Percentiles rank a stretch among this genome's conserved stretches.
Evolutionary conservation across 35 echinoderm and acorn worm species (phyloP).

Genomic region (Stichopus chloronotus): DNA sequence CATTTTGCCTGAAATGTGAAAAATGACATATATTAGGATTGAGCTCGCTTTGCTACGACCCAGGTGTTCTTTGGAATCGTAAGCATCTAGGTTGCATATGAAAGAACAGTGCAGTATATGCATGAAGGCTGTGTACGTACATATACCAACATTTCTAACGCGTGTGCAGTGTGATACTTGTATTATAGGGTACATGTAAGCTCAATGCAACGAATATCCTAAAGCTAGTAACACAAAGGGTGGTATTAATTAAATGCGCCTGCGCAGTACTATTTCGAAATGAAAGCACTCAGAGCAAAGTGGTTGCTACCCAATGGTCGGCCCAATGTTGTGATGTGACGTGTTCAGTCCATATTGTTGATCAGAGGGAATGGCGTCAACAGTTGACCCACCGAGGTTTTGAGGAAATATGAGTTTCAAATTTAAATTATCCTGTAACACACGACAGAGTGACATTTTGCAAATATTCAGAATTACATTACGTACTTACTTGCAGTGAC

Average conservation of each 20-base stretch:
- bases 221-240: background rate
- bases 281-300: too few species aligned
- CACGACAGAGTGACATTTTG: too few species aligned
- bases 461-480: too few species aligned
- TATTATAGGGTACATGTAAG: background rate
- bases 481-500: too few species aligned
- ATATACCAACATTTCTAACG: background rate
- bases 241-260: background rate
- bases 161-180: background rate
- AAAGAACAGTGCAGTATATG: too few species aligned
- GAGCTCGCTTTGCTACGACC: background rate
- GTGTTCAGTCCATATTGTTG: too few species aligned
- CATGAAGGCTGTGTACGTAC: background rate
- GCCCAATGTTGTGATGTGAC: too few species aligned
- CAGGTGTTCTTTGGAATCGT: background rate
- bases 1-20: constrained; percentile 12
- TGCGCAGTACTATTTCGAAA: background rate
- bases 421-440: too few species aligned
- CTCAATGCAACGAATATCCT: background rate
- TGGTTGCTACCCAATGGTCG: too few species aligned
- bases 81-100: background rate
- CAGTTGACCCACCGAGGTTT: too few species aligned
- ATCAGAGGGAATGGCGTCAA: too few species aligned
- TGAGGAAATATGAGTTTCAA: too few species aligned
- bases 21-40: constrained; percentile 1